phyloP scores from a whole-genome alignment of 2,888 invertebrate species.

The Andrena marginata region DNA sequence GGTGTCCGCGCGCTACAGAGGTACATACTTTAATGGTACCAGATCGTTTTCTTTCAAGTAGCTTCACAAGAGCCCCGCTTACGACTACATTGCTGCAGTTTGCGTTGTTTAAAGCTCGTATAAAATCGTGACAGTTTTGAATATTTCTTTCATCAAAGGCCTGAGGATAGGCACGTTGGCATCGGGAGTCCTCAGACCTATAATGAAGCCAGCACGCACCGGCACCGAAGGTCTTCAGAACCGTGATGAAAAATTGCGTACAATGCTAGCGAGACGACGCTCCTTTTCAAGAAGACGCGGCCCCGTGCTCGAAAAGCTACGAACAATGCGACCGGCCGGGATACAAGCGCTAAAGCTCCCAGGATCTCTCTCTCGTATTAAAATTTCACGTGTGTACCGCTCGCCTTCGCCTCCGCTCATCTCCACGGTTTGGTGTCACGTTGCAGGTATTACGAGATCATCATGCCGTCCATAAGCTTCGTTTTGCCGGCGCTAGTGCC shows the following conservation, averaged over 20 bases:
- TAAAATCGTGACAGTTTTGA: too few species aligned
- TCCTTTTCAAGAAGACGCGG: not conserved
- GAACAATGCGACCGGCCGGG: too few species aligned
- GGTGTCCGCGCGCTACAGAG: not conserved
- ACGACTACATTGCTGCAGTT: too few species aligned
- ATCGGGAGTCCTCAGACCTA: not conserved
- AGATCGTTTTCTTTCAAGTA: not conserved
- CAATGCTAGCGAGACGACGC: not conserved
- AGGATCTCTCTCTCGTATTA: too few species aligned
- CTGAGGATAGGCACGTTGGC: too few species aligned
- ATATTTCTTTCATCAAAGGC: too few species aligned
- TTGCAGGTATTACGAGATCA: slow-evolving; percentile 86
- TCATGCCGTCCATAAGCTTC: slow-evolving; percentile 86
- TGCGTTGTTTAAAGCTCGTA: too few species aligned
- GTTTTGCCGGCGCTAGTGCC: slow-evolving; percentile 87
- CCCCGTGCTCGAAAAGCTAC: too few species aligned
- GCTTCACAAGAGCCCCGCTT: too few species aligned
- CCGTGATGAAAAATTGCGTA: not conserved
- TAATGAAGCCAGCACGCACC: not conserved
- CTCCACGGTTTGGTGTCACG: slow-evolving; percentile 4
- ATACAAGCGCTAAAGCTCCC: too few species aligned
- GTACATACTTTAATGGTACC: not conserved
- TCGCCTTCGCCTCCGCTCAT: not conserved
- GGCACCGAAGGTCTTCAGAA: not conserved
- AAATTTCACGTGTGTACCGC: too few species aligned